Evolutionary conservation across 2,113 vertebrate genomes (phyloP).

Genomic region (Podarcis cretensis): DNA sequence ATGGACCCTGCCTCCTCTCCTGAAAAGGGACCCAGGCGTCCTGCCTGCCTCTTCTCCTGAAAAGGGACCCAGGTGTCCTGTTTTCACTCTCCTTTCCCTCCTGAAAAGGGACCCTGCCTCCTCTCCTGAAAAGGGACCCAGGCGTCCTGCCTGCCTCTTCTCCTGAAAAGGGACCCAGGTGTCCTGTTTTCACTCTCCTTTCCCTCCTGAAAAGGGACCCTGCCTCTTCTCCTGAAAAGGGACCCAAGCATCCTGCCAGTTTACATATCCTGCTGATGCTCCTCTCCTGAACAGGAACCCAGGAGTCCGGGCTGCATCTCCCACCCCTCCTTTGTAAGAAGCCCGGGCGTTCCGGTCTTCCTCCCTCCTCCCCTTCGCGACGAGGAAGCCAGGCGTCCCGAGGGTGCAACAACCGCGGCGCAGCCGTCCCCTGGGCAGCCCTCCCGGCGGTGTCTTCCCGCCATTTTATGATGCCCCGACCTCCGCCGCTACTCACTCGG

Average conservation of each 20-base stretch:
- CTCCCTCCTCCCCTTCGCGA: not conserved
- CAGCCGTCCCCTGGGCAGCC: not conserved
- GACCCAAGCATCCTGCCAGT: not conserved
- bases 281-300: not conserved
- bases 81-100: too few relatives aligned
- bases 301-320: not conserved
- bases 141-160: not conserved
- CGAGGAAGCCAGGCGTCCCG: not conserved
- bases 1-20: not conserved
- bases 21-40: not conserved
- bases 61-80: not conserved
- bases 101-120: not conserved
- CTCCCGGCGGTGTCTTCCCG: not conserved
- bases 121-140: not conserved
- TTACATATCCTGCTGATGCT: not conserved
- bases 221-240: too few relatives aligned
- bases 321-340: not conserved
- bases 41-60: too few relatives aligned
- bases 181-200: too few relatives aligned
- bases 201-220: too few relatives aligned
- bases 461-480: constrained; percentile 25
- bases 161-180: too few relatives aligned
- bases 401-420: not conserved
- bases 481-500: not conserved
- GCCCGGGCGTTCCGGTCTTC: not conserved